phyloP scores from a whole-genome alignment of 1,140 invertebrate genomes.

The Heterodera carotae region DNA sequence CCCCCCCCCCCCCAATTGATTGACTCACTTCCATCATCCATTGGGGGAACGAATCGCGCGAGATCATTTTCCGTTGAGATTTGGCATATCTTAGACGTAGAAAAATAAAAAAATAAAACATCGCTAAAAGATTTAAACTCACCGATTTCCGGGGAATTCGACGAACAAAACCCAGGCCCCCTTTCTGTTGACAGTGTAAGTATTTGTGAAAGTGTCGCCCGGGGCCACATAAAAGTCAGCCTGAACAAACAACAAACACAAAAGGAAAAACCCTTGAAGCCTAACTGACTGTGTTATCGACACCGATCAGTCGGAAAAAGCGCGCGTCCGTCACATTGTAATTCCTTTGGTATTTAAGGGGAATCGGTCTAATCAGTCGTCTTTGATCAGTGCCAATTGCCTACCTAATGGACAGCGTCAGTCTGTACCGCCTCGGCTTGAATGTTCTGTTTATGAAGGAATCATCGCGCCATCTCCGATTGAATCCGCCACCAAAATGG shows the following conservation, averaged over 20 bases:
- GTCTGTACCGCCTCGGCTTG: constrained; percentile 35
- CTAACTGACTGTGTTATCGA: constrained; percentile 59
- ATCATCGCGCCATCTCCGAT: neutral
- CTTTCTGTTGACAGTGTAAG: constrained; percentile 63
- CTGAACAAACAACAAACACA: neutral
- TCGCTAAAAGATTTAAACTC: neutral
- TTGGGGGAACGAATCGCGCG: constrained; percentile 62
- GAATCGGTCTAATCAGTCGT: neutral
- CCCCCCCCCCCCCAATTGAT: too few relatives aligned
- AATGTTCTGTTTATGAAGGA: constrained; percentile 28
- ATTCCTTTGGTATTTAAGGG: constrained; percentile 44
- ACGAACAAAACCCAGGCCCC: constrained; percentile 64
- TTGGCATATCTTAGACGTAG: constrained; percentile 51
- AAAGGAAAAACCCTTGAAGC: neutral
- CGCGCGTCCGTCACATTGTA: constrained; percentile 63
- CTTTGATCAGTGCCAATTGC: neutral
- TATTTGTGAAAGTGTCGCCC: constrained; percentile 64
- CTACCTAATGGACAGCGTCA: constrained; percentile 45
- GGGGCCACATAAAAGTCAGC: constrained; percentile 58
- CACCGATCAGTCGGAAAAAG: constrained; percentile 62
- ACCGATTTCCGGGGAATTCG: constrained; percentile 59
- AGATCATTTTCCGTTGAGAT: constrained; percentile 62
- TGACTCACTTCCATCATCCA: constrained; percentile 64
- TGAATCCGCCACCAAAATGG: neutral
- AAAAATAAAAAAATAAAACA: neutral